Conservation (phyloP, 2,888 invertebrate species). For the Ornithoptera priamus region DNA sequence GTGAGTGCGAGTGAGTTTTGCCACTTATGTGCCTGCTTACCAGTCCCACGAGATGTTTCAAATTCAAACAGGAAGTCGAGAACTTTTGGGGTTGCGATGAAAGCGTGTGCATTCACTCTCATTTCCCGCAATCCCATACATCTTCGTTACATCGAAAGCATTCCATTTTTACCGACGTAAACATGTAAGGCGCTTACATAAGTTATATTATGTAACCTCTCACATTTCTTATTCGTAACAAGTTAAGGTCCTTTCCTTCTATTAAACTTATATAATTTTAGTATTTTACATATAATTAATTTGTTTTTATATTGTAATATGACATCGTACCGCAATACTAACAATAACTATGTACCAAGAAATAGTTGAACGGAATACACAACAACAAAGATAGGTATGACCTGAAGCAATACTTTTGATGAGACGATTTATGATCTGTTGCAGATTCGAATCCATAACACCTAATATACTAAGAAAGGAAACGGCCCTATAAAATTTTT, state of each 20-base stretch:
- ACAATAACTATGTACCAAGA: background rate
- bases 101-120: slow-evolving; percentile 40
- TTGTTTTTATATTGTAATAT: background rate
- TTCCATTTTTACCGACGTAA: background rate
- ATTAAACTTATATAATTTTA: background rate
- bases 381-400: background rate
- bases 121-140: slow-evolving; percentile 49
- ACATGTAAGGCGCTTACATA: background rate
- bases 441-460: background rate
- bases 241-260: background rate
- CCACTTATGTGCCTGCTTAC: slow-evolving; percentile 55
- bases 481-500: too few relatives aligned
- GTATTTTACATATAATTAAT: background rate
- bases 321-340: background rate
- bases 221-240: background rate
- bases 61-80: slow-evolving; percentile 58
- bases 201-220: background rate
- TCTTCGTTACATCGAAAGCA: slow-evolving; percentile 36
- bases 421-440: background rate
- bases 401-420: background rate
- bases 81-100: slow-evolving; percentile 49
- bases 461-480: background rate
- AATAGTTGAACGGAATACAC: too few relatives aligned
- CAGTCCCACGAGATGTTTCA: slow-evolving; percentile 68
- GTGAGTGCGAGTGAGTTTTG: slow-evolving; percentile 51